Evolutionary conservation across 2,113 vertebrate species (phyloP).

Genomic region (Telmatochromis brachygnathus): DNA sequence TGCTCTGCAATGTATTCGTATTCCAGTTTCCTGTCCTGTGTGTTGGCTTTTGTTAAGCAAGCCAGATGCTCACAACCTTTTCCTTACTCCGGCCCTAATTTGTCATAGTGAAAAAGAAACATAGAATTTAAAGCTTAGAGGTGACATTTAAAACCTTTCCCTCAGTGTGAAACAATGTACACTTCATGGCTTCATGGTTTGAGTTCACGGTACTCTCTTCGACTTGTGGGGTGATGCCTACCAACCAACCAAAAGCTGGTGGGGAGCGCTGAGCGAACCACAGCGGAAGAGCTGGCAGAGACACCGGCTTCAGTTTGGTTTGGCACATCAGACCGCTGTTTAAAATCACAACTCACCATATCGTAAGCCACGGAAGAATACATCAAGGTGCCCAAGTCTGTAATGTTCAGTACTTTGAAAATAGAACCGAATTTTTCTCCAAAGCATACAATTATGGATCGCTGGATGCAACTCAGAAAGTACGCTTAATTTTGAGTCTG

Average conservation of each 20-base stretch:
- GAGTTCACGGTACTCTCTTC: constrained; percentile 19
- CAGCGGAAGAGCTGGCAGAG: constrained; percentile 47
- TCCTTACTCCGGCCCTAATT: background rate
- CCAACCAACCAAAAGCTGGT: constrained; percentile 2
- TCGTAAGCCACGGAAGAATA: constrained; percentile 25
- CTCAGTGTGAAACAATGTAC: background rate
- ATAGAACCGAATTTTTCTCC: constrained; percentile 20
- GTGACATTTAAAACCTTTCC: background rate
- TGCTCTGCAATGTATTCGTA: background rate
- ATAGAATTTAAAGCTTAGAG: constrained; percentile 15
- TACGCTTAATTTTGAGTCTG: constrained; percentile 7
- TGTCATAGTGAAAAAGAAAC: constrained; percentile 6
- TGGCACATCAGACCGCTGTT: constrained; percentile 41
- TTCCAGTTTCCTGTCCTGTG: background rate
- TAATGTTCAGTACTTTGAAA: constrained; percentile 48
- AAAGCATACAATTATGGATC: constrained; percentile 32
- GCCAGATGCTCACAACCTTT: background rate
- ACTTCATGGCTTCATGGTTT: background rate
- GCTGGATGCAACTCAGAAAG: constrained; percentile 30
- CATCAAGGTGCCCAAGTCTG: constrained; percentile 32
- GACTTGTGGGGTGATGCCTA: constrained; percentile 40
- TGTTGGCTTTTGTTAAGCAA: background rate
- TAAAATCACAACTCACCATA: constrained; percentile 45
- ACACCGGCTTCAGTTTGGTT: constrained; percentile 22
- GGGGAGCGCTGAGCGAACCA: constrained; percentile 30